Percentiles rank a stretch among this genome's conserved stretches.
Conservation (phyloP, 2,888 invertebrate genomes). For the Pterostichus madidus region DNA sequence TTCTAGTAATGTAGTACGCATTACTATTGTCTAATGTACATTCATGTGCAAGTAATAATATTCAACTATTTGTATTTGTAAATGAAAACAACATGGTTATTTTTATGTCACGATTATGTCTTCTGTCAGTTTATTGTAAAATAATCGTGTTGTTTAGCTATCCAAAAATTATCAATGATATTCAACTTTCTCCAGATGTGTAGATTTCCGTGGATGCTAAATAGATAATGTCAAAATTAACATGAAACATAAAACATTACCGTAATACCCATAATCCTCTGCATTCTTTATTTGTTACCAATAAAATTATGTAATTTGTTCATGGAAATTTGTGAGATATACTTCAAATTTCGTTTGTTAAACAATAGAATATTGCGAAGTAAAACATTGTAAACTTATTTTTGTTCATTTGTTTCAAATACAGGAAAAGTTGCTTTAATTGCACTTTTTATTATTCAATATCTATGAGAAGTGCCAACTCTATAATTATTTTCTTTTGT, state of each 20-base stretch:
- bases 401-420: slow-evolving; percentile 28
- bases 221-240: slow-evolving; percentile 60
- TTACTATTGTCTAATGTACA: too few species aligned
- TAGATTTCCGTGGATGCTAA: slow-evolving; percentile 21
- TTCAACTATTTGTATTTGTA: neutral
- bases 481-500: slow-evolving; percentile 21
- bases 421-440: slow-evolving; percentile 7
- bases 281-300: slow-evolving; percentile 2
- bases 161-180: slow-evolving; percentile 47
- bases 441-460: neutral
- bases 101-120: slow-evolving; percentile 42
- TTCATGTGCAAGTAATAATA: neutral
- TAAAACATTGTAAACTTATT: slow-evolving; percentile 24
- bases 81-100: neutral
- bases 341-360: neutral
- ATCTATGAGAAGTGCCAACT: slow-evolving; percentile 23
- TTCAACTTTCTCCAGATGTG: slow-evolving; percentile 56
- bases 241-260: slow-evolving; percentile 47
- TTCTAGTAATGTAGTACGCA: too few species aligned
- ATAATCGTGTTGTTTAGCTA: slow-evolving; percentile 19
- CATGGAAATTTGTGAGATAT: neutral
- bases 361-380: slow-evolving; percentile 1
- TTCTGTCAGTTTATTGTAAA: slow-evolving; percentile 36
- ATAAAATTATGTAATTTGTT: slow-evolving; percentile 17
- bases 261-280: slow-evolving; percentile 21